Percentiles rank a stretch among this genome's conserved stretches.
Conservation (phyloP, 2,797 vertebrate genomes). For the Urocyon cinereoargenteus region DNA sequence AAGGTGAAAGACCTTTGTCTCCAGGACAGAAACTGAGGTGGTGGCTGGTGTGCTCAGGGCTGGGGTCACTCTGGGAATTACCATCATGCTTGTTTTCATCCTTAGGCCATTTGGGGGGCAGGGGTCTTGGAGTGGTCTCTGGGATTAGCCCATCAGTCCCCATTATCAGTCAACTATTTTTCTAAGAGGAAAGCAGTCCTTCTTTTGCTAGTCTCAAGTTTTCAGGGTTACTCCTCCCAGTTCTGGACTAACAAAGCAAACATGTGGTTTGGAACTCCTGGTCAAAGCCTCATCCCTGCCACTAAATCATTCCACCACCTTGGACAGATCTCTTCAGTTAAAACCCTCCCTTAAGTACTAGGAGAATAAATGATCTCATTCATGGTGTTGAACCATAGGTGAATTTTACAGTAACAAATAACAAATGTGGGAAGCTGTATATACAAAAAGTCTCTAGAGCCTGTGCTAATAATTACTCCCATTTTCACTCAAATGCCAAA, state of each 20-base stretch:
- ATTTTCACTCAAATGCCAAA: not conserved
- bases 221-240: not conserved
- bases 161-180: not conserved
- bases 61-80: not conserved
- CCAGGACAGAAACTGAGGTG: not conserved
- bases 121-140: not conserved
- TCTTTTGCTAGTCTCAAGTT: not conserved
- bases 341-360: not conserved
- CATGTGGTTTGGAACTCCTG: not conserved
- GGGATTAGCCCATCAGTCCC: not conserved
- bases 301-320: not conserved
- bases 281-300: not conserved
- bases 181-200: not conserved
- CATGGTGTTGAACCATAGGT: not conserved
- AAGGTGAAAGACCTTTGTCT: not conserved
- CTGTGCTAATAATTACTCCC: not conserved
- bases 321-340: not conserved
- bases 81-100: not conserved
- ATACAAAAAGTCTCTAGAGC: not conserved
- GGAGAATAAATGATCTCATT: not conserved
- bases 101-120: not conserved
- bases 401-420: not conserved
- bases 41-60: not conserved
- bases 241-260: not conserved
- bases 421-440: not conserved